Percentiles rank a stretch among this genome's conserved stretches.
Evolutionary conservation across 2,888 invertebrate species (phyloP).

Genomic region (Ophion costatus): DNA sequence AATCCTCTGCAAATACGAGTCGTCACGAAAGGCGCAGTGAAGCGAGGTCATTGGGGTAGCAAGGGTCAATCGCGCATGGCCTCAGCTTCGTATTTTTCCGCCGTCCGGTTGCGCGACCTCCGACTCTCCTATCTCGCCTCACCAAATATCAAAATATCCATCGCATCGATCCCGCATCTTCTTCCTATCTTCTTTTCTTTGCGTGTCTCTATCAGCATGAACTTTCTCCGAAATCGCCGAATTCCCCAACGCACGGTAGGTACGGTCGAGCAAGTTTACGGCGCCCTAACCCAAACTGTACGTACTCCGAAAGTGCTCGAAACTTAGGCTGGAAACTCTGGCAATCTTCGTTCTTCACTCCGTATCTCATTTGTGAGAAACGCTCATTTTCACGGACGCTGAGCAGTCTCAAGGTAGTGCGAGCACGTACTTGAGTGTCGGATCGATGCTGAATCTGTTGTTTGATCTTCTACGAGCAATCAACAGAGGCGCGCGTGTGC

Average conservation of each 20-base stretch:
- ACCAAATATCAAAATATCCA: background rate
- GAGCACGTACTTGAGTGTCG: background rate
- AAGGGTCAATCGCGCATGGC: background rate
- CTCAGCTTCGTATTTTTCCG: background rate
- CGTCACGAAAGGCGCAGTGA: background rate
- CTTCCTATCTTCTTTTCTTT: background rate
- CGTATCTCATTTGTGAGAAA: conserved; percentile 8
- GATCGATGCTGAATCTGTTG: background rate
- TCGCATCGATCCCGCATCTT: conserved; percentile 1
- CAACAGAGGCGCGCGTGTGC: background rate
- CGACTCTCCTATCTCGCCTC: background rate
- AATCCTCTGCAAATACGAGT: background rate
- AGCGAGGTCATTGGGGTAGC: background rate
- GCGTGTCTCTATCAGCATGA: background rate
- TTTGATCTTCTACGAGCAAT: background rate
- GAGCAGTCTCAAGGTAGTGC: background rate
- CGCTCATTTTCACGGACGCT: conserved; percentile 1
- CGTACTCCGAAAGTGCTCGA: conserved; percentile 12
- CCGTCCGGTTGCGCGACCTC: background rate
- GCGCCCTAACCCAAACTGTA: conserved; percentile 5
- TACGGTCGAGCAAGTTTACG: conserved; percentile 18
- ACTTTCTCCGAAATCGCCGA: background rate
- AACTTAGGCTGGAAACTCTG: conserved; percentile 17
- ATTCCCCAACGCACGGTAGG: conserved; percentile 5
- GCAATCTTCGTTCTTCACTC: conserved; percentile 21